Base-by-base conservation (phyloP, 2,797 vertebrate species). In the Rhynchotus rufescens region DNA sequence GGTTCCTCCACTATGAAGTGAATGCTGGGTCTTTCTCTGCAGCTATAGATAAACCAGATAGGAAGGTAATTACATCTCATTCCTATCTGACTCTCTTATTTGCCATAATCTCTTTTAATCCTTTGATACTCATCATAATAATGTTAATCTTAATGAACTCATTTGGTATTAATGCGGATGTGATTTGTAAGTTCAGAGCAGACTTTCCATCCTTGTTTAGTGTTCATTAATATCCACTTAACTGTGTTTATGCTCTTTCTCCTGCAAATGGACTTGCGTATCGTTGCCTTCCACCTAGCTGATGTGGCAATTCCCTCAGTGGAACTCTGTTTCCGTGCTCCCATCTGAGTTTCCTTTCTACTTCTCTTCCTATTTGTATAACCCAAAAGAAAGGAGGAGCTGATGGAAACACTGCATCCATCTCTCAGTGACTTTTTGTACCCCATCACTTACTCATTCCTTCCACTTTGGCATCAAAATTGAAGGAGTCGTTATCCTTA, bases 41-140 rank as follows among this genome's bases (percentile, higher is more conserved):
- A 94, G 93, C 78, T 96, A 93, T 86, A 95, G 80, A 94, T 96
- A 91, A 95, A 86, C 44, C 80, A 91, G 94, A 92, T 89, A 92
- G 44, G 84, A 89, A 81, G 66, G 80, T 89, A 82, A 90, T 83
- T 96, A 87, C 90, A 83, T 86, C 84, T 90, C 93, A 76, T 86
- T 92, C 90, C 86, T 96, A 94, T 92, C 93, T 93, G 74, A 93
- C 94, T 81, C 75, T 94, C 90, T 94, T 96, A 95, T 96, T 96
- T 97, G 89, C 94, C 86, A 89, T 96, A 95, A 96, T 97, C 94
- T 95, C 91, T 94, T 97, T 96, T 97, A 96, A 97, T 97, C 96
- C 82, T 97, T 95, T 95, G 94, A 95, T 96, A 96, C 94, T 97
- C 96, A 96, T 97, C 96, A 96, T 97, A 97, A 97, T 97, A 95